These are phyloP conservation scores for Heliconius hermathena DNA, from an alignment of 1,140 invertebrate species.

Conservation along the genomic window DNA sequence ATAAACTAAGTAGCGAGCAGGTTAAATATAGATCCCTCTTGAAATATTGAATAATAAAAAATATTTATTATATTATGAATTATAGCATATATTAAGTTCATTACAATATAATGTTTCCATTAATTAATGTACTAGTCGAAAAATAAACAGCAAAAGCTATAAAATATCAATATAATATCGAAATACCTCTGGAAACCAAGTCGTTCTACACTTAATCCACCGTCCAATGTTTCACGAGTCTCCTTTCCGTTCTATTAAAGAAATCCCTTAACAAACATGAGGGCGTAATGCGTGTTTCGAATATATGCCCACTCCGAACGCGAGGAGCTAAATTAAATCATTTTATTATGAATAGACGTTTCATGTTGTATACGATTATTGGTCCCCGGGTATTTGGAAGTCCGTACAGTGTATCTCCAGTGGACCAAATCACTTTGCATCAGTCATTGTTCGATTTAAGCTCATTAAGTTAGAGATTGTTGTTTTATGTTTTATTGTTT, in stretches of 20 bases:
- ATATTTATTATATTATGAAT: no score
- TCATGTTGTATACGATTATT: conserved; percentile 16
- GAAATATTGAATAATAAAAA: no score
- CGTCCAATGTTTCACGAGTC: conserved; percentile 42
- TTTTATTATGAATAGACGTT: conserved; percentile 32
- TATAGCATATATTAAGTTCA: no score
- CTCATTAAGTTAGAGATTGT: background rate
- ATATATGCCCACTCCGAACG: conserved; percentile 28
- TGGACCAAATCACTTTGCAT: background rate
- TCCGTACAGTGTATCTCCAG: background rate
- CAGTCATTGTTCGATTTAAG: background rate
- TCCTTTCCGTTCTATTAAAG: conserved; percentile 63
- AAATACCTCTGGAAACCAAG: background rate
- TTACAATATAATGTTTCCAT: no score
- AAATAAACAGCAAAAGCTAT: no score
- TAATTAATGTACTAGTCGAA: no score
- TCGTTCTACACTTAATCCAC: background rate
- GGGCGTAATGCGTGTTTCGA: conserved; percentile 47
- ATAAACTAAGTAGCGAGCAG: no score
- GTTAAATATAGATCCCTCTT: no score
- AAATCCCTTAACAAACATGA: conserved; percentile 67
- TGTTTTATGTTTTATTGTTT: no score
- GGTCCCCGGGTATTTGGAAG: background rate
- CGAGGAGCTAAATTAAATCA: conserved; percentile 35
- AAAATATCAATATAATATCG: no score